phyloP scores from a whole-genome alignment of 1,140 invertebrate species.

The Lasioglossum baleicum region DNA sequence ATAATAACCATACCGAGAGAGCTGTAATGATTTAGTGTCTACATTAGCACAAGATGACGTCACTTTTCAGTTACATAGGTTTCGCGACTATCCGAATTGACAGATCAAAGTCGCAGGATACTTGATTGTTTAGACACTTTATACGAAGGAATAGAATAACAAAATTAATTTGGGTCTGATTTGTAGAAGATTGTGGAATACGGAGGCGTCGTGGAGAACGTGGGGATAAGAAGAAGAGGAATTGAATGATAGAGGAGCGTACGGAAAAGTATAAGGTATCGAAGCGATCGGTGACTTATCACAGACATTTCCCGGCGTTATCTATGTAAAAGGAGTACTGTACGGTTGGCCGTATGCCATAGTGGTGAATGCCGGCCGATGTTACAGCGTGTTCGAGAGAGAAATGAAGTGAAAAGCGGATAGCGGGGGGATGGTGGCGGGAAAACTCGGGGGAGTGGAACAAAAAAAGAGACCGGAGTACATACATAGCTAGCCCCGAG shows the following conservation, averaged over 20 bases:
- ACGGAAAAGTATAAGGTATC: background rate
- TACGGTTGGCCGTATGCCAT: slow-evolving; percentile 47
- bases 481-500: slow-evolving; percentile 8
- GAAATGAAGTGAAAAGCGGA: slow-evolving; percentile 58
- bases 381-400: slow-evolving; percentile 37
- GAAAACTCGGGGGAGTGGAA: slow-evolving; percentile 13
- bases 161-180: background rate
- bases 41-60: background rate
- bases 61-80: background rate
- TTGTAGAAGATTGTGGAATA: too few species aligned
- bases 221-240: background rate
- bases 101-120: background rate
- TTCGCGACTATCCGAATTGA: background rate
- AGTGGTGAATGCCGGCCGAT: slow-evolving; percentile 26
- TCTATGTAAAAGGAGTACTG: slow-evolving; percentile 3
- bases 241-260: background rate
- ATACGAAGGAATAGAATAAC: background rate
- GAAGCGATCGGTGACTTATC: slow-evolving; percentile 3
- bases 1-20: background rate
- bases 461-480: background rate
- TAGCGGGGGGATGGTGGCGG: slow-evolving; percentile 21
- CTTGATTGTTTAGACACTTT: too few species aligned
- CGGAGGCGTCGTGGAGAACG: too few species aligned
- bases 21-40: background rate
- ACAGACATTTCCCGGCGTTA: slow-evolving; percentile 18